Conservation (phyloP, 2,888 invertebrate genomes). For the Stenurella melanura region DNA sequence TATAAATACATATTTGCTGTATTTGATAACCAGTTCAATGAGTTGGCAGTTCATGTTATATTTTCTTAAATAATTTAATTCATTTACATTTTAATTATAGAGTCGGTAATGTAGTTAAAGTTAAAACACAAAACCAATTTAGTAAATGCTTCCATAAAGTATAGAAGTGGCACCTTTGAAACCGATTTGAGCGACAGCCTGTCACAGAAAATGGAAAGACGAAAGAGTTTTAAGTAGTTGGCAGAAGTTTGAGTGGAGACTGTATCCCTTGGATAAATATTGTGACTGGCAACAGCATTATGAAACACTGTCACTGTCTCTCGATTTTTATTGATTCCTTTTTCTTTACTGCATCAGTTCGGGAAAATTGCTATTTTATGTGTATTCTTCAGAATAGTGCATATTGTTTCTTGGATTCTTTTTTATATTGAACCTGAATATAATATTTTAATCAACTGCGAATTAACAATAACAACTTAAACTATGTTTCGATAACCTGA, state of each 20-base stretch:
- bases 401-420: not conserved
- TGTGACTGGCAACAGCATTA: slow-evolving; percentile 69
- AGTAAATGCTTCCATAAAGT: slow-evolving; percentile 68
- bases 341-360: slow-evolving; percentile 16
- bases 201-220: slow-evolving; percentile 73
- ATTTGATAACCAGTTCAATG: not conserved
- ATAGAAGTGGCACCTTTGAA: slow-evolving; percentile 67
- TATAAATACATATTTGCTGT: not conserved
- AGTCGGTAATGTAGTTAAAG: slow-evolving; percentile 48
- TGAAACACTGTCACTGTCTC: slow-evolving; percentile 55
- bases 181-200: slow-evolving; percentile 73
- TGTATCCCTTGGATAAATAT: slow-evolving; percentile 71
- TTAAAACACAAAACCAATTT: slow-evolving; percentile 65
- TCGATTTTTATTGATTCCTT: slow-evolving; percentile 55
- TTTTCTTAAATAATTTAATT: slow-evolving; percentile 42
- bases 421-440: not conserved
- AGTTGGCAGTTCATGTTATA: slow-evolving; percentile 3
- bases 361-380: slow-evolving; percentile 13
- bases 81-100: slow-evolving; percentile 55
- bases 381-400: not conserved
- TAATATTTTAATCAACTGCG: too few relatives aligned
- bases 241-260: slow-evolving; percentile 71
- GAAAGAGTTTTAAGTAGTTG: slow-evolving; percentile 74
- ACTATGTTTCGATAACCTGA: too few relatives aligned
- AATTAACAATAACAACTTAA: too few relatives aligned